Conservation (phyloP, 2,888 invertebrate genomes). For the Acronicta psi region DNA sequence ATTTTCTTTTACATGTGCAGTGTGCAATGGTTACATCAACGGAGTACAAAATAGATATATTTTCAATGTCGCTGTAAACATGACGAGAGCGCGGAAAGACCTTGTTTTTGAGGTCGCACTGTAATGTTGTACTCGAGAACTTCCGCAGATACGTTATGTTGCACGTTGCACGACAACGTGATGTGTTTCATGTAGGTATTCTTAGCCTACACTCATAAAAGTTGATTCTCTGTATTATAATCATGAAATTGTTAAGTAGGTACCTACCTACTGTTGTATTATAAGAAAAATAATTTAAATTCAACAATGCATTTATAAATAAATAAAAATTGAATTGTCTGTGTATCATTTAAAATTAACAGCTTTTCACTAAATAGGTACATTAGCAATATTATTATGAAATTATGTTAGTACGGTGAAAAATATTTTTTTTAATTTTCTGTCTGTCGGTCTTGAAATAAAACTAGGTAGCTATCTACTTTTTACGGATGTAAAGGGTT, state of each 20-base stretch:
- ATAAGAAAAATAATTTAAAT: not conserved
- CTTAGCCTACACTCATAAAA: not conserved
- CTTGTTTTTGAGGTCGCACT: constrained; percentile 47
- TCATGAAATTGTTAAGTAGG: not conserved
- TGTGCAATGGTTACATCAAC: not conserved
- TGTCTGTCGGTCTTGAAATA: too few species aligned
- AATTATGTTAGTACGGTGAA: too few species aligned
- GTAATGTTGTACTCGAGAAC: constrained; percentile 29
- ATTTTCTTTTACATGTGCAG: not conserved
- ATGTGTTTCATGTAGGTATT: not conserved
- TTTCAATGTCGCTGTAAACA: constrained; percentile 29
- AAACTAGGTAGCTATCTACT: too few species aligned
- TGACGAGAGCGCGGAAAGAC: constrained; percentile 33
- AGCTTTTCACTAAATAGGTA: too few species aligned
- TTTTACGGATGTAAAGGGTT: too few species aligned
- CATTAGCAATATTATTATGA: too few species aligned
- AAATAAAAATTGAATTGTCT: too few species aligned
- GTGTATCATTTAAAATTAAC: too few species aligned
- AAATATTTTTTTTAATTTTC: too few species aligned
- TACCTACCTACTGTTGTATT: not conserved
- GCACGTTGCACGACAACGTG: constrained; percentile 49
- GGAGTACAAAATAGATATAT: constrained; percentile 20
- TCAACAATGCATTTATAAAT: too few species aligned
- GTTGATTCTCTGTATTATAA: not conserved
- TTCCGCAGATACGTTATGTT: constrained; percentile 38